phyloP scores from a whole-genome alignment of 30 jellyfish, hydroid and myxozoan species.

The Cassiopea andromeda region DNA sequence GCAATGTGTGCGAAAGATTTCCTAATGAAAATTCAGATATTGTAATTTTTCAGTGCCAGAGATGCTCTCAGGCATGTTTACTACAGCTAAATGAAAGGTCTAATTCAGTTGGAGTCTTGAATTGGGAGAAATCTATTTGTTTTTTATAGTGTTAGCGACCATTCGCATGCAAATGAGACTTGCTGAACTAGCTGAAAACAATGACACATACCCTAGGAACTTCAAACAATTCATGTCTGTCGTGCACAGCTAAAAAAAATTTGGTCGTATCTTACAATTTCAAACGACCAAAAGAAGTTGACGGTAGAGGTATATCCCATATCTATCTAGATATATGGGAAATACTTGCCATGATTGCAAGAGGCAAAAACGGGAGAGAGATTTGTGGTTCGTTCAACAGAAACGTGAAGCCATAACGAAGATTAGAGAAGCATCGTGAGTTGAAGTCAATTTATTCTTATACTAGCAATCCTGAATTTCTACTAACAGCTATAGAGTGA shows the following conservation, averaged over 20 bases:
- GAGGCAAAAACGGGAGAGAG: neutral
- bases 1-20: no score
- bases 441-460: neutral
- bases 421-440: neutral
- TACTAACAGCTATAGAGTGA: no score
- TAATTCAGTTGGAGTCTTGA: no score
- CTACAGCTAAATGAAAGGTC: no score
- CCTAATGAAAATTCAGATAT: no score
- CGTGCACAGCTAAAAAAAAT: neutral
- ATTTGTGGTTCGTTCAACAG: neutral
- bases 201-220: neutral
- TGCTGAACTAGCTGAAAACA: neutral
- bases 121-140: no score
- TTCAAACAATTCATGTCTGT: neutral
- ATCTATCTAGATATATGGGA: conserved; percentile 17
- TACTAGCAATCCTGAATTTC: no score
- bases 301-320: no score
- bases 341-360: conserved; percentile 5
- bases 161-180: neutral
- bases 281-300: no score
- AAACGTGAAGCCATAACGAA: neutral
- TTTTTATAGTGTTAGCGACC: no score
- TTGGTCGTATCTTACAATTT: neutral
- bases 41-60: no score
- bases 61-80: no score